Evolutionary conservation across 2,888 invertebrate species (phyloP), one percentile per base, ranked within the genome.

Genomic region (Polymixis flavicincta): DNA sequence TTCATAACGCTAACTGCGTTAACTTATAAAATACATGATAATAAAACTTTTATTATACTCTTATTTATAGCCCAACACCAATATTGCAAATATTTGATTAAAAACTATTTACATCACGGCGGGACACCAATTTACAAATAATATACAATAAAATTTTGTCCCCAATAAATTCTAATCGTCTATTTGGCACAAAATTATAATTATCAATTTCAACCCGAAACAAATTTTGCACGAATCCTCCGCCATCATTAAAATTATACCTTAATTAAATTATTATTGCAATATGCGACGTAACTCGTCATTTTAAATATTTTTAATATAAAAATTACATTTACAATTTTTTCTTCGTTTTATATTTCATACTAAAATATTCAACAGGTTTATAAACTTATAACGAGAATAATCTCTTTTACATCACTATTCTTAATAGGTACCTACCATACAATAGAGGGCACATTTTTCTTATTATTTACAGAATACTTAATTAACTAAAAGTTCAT

Each of bases 401-500:
- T 89, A 91, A 91, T 91, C 91, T 92, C 92, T 84, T 89, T 81
- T 76, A 84, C 71, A 91, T 92, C 91, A 90, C 92, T 89, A 85
- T 75, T 72, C 66, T 72, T 80, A 84, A 83, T 88, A 28, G 57
- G 59, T 59, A 32, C 59, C 59, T 59, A 84, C 78, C 83, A 77
- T 85, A 82, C 75, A 80, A 83, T 67, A 78, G 71, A 79, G 84
- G 84, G 76, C 77, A 87, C 84, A 63, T 72, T 85, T 85, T 85
- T 78, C 71, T 79, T 87, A 84, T 84, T 92, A 93, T 95, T 92
- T 95, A 96, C 94, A 95, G 79, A 85, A 93, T 96, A 60, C 92
- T 94, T 93, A 92, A 73, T 68, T 85, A 92, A 66, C 94, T 96
- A 96, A 92, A 93, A 94, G 99, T 99, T 99, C 99, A 99, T 98